Conservation (phyloP, 2,113 vertebrate genomes). For the Rousettus leschenaultii region DNA sequence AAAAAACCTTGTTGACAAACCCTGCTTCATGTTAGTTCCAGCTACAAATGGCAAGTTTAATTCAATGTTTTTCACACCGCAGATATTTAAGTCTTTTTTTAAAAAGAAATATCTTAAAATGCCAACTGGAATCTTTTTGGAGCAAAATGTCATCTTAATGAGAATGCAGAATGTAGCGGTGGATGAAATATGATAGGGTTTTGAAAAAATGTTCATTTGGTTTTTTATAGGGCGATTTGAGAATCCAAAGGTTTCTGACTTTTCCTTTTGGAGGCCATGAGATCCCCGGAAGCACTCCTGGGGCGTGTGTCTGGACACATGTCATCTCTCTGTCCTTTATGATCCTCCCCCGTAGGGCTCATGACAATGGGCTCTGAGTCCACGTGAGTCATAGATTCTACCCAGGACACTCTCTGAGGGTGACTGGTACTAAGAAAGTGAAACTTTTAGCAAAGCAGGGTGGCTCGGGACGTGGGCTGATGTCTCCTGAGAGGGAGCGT, state of each 20-base stretch:
- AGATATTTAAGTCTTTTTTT: neutral
- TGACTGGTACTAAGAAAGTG: neutral
- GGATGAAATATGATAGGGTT: neutral
- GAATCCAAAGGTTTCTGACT: neutral
- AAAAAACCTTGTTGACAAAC: slow-evolving; percentile 26
- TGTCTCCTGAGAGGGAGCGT: neutral
- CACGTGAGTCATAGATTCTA: neutral
- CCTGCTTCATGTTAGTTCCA: neutral
- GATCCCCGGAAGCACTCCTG: neutral
- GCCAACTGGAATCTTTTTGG: slow-evolving; percentile 10
- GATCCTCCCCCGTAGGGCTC: no score
- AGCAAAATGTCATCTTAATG: slow-evolving; percentile 17
- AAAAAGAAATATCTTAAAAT: neutral
- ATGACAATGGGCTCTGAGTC: neutral
- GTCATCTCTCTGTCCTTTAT: neutral
- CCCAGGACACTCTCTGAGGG: neutral
- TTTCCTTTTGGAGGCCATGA: neutral
- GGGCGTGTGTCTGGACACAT: neutral
- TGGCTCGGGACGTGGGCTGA: neutral
- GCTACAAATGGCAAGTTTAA: slow-evolving; percentile 36
- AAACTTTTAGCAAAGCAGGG: neutral
- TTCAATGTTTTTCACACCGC: neutral
- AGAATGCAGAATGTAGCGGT: neutral
- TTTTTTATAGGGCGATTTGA: neutral
- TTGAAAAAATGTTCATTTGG: neutral